Conservation (phyloP, 2,113 vertebrate species). For the Gopherus evgoodei region DNA sequence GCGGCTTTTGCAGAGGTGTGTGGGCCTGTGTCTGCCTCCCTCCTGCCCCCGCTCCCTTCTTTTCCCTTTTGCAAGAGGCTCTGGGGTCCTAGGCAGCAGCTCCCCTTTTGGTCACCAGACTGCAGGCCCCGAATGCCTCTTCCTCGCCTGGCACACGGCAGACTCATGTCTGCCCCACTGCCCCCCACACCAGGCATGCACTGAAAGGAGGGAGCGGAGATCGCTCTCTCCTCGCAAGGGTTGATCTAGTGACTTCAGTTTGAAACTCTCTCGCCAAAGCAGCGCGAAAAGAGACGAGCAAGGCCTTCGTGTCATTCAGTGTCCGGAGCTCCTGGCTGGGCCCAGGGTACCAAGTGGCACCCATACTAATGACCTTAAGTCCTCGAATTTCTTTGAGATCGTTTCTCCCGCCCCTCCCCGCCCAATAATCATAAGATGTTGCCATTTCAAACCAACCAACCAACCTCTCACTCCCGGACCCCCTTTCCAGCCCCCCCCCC, state of each 20-base stretch:
- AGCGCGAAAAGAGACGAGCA: neutral
- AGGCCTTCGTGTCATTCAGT: neutral
- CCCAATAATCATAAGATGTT: neutral
- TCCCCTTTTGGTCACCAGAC: neutral
- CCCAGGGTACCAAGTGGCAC: neutral
- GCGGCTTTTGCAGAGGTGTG: neutral
- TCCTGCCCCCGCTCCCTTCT: neutral
- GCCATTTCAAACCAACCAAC: neutral
- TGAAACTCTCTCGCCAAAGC: neutral
- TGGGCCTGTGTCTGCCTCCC: neutral
- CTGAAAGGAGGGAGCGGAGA: neutral
- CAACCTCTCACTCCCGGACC: neutral
- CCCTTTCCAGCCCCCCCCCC: neutral
- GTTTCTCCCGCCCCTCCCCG: neutral
- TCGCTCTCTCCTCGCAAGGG: neutral
- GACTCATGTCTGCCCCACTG: neutral
- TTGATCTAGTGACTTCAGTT: neutral
- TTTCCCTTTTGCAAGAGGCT: no score
- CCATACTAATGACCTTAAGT: neutral
- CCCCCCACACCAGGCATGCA: neutral
- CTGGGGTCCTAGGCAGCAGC: neutral
- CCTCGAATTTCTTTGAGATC: neutral
- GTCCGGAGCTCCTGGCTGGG: neutral
- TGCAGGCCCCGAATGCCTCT: neutral
- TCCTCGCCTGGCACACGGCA: fast-evolving